A percentile compares a stretch with the other conserved stretches of the same genome.
These are phyloP conservation scores for Cyprinodon variegatus DNA, from an alignment of 2,113 vertebrate genomes.

Conservation along the genomic window DNA sequence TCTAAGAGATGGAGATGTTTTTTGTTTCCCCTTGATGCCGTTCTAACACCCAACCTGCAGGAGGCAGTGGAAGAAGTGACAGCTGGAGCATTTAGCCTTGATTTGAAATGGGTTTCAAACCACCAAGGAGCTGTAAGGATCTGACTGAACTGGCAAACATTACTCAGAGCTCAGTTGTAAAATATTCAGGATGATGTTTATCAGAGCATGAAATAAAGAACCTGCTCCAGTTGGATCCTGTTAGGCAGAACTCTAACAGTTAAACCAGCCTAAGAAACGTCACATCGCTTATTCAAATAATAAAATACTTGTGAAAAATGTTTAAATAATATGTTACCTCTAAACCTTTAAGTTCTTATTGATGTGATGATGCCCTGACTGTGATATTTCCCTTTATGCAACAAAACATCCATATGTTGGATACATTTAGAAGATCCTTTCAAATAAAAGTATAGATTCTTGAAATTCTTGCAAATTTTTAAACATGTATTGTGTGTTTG, in stretches of 20 bases:
- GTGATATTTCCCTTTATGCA: too few relatives aligned
- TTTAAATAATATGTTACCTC: too few relatives aligned
- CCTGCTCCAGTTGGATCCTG: neutral
- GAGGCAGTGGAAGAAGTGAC: neutral
- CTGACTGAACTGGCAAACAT: neutral
- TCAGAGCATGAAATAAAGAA: neutral
- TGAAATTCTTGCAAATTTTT: too few relatives aligned
- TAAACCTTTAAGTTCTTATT: too few relatives aligned
- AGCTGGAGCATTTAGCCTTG: neutral
- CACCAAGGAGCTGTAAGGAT: neutral
- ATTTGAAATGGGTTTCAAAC: neutral
- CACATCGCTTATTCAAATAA: too few relatives aligned
- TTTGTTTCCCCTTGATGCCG: neutral
- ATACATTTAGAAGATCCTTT: too few relatives aligned
- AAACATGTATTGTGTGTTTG: too few relatives aligned
- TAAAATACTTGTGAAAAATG: too few relatives aligned
- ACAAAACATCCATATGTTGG: too few relatives aligned
- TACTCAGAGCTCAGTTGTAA: neutral
- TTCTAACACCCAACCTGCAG: neutral
- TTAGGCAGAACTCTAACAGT: neutral
- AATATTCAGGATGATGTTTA: neutral
- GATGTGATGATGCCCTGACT: too few relatives aligned
- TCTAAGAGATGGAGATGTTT: slow-evolving; percentile 1
- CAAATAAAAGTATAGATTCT: too few relatives aligned
- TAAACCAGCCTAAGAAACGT: too few relatives aligned